Evolutionary conservation across 2,888 invertebrate genomes (phyloP).

Genomic region (Halocaridina rubra): DNA sequence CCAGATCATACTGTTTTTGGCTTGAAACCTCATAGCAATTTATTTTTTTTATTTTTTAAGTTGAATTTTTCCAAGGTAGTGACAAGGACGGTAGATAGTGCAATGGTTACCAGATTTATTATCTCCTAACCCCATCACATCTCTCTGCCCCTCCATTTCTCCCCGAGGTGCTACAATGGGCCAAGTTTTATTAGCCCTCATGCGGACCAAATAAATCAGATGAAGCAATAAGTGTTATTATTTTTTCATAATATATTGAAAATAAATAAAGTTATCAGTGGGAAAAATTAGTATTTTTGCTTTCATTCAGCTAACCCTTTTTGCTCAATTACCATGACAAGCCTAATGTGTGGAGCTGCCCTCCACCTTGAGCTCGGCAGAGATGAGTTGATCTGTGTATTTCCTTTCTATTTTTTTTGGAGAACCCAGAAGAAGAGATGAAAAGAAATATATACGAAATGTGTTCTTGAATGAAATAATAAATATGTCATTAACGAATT

Average conservation of each 20-base stretch:
- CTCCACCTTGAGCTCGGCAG: constrained; percentile 9
- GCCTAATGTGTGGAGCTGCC: constrained; percentile 2
- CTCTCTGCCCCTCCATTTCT: background rate
- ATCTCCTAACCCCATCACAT: background rate
- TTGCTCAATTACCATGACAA: constrained; percentile 34
- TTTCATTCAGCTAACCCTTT: constrained; percentile 18
- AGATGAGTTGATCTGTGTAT: constrained; percentile 4
- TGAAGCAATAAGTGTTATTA: constrained; percentile 55
- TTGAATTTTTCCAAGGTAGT: no score
- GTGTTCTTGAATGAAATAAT: no score
- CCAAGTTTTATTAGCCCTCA: constrained; percentile 31
- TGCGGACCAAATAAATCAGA: constrained; percentile 57
- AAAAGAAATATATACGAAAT: no score
- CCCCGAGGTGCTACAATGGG: constrained; percentile 29
- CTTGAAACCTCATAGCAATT: no score
- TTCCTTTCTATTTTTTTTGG: no score
- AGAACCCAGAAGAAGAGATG: no score
- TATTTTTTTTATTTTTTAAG: no score
- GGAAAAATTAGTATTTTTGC: constrained; percentile 41
- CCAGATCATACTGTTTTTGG: no score
- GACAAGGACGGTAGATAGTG: constrained; percentile 36
- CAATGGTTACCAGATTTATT: constrained; percentile 48
- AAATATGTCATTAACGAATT: no score
- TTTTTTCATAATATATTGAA: constrained; percentile 38
- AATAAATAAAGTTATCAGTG: constrained; percentile 15